These are phyloP conservation scores for Odontamblyopus rebecca DNA, from an alignment of 2,797 vertebrate species.

Conservation along the genomic window DNA sequence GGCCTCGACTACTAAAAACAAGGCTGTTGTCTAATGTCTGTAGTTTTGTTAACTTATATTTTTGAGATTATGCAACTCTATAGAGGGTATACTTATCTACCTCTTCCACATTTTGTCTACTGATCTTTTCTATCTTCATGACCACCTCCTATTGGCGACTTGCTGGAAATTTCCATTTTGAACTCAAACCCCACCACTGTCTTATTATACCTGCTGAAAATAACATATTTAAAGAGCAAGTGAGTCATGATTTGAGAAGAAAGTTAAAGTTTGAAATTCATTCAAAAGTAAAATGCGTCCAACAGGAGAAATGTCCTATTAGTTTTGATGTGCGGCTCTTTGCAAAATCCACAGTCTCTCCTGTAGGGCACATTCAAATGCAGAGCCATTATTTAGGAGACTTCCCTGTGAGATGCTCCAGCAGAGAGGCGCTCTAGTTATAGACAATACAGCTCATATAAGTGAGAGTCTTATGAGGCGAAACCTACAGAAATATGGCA, in stretches of 20 bases:
- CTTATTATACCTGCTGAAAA: slow-evolving; percentile 1
- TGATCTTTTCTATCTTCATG: slow-evolving; percentile 5
- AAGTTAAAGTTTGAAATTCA: slow-evolving; percentile 7
- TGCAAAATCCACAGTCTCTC: slow-evolving; percentile 4
- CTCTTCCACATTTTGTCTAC: neutral
- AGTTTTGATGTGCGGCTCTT: slow-evolving; percentile 2
- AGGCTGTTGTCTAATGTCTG: neutral
- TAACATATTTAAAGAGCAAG: slow-evolving; percentile 8
- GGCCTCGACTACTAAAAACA: neutral
- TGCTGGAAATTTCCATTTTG: slow-evolving; percentile 10
- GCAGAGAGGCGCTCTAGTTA: neutral
- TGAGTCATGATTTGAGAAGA: slow-evolving; percentile 4
- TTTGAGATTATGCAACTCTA: neutral
- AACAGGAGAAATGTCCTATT: slow-evolving; percentile 11
- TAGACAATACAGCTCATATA: slow-evolving; percentile 5
- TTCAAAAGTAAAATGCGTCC: neutral
- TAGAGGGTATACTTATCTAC: neutral
- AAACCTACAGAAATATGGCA: slow-evolving; percentile 3
- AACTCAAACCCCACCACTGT: neutral
- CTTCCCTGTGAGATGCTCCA: slow-evolving; percentile 1
- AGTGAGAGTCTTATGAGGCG: slow-evolving; percentile 9
- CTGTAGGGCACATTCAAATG: slow-evolving; percentile 8
- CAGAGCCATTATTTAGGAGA: slow-evolving; percentile 8
- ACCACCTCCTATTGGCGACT: slow-evolving; percentile 11
- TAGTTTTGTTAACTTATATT: too few species aligned